Evolutionary conservation across 1,140 invertebrate genomes (phyloP).

Genomic region (Metaphire vulgaris): DNA sequence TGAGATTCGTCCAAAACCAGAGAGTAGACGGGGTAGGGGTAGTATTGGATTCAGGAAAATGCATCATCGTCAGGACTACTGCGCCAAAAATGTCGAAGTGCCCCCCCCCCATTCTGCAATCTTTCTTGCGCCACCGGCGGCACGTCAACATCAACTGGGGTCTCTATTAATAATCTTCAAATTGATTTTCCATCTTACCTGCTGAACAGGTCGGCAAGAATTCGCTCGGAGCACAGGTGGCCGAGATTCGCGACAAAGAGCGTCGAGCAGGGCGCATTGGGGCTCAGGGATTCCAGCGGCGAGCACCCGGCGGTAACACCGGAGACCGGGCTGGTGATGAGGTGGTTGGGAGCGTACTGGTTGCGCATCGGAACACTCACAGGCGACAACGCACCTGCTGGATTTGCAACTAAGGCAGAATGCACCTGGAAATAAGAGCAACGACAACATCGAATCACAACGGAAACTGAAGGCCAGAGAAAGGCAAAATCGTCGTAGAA

Average conservation of each 20-base stretch:
- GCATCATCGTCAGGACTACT: too few relatives aligned
- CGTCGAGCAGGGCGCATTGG: conserved; percentile 75
- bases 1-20: too few relatives aligned
- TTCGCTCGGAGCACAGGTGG: conserved; percentile 87
- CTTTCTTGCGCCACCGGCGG: too few relatives aligned
- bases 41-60: too few relatives aligned
- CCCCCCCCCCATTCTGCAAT: too few relatives aligned
- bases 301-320: conserved; percentile 50
- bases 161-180: too few relatives aligned
- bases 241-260: conserved; percentile 95
- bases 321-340: conserved; percentile 39
- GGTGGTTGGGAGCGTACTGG: conserved; percentile 9
- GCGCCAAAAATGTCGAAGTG: too few relatives aligned
- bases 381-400: not conserved
- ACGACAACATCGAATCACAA: not conserved
- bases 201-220: conserved; percentile 93
- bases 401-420: not conserved
- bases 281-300: conserved; percentile 54
- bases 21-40: too few relatives aligned
- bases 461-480: too few relatives aligned
- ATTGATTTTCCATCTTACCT: too few relatives aligned
- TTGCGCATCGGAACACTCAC: not conserved
- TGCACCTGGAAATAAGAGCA: not conserved
- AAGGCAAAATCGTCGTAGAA: too few relatives aligned
- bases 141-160: too few relatives aligned